Base-by-base conservation (phyloP, 2,113 vertebrate species). In the Perccottus glenii region DNA sequence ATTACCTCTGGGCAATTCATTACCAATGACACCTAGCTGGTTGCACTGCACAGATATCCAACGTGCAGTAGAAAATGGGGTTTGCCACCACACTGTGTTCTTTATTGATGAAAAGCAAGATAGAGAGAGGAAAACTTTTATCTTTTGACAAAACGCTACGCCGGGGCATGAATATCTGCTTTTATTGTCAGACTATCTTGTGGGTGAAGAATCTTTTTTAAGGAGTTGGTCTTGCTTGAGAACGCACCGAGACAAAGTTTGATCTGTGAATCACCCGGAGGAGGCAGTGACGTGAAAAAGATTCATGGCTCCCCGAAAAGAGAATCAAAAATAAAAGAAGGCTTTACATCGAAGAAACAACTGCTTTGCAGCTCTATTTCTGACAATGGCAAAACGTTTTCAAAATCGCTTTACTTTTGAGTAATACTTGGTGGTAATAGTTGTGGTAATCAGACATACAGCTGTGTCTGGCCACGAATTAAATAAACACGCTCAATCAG, bases 1-100 rank as follows among this genome's bases (percentile, higher is more conserved):
- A 93, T 93, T 92, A 90, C 78, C 77, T 85, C 87, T 81, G 83
- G 86, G 88, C 89, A 78, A 87, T 91, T 91, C 83, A 87, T 92
- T 92, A 88, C 83, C 84, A 75, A 81, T 76, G 76, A 85, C 80
- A 88, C 79, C 70, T 35, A 85, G 67, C 72, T 79, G 81, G 84
- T 81, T 84, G 81, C 78, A 64, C 73, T 38, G 73, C 51, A 1
- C 68, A 81, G 78, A 83, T 76, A 82, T 70, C 66, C 19, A 16
- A 59, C 66, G 78, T 43, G 76, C 60, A 62, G 60, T 48, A 81
- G 71, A 86, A 89, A 87, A 89, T 81, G 67, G 75, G 80, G 72
- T 85, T 80, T 84, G 76, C 77, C 82, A 85, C 84, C 73, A 75
- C 73, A 64, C 76, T 69, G 75, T 75, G 84, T 88, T 89, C 83